Conservation (phyloP, 2,888 invertebrate genomes). For the Willowsia nigromaculata region DNA sequence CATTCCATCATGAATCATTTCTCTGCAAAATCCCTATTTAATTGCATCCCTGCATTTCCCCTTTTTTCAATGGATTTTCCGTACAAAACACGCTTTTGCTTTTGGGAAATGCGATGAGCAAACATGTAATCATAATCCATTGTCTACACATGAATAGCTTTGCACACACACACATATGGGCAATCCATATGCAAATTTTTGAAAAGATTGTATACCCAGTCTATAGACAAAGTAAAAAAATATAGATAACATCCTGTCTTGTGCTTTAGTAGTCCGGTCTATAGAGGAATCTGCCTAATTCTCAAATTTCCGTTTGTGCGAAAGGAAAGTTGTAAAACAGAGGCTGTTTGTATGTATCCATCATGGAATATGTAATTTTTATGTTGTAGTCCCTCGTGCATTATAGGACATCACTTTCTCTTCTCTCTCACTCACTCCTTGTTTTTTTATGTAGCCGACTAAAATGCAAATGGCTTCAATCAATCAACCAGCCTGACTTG, state of each 20-base stretch:
- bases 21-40: neutral
- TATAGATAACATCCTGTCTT: neutral
- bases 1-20: neutral
- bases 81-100: conserved; percentile 3
- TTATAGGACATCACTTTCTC: neutral
- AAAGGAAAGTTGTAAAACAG: neutral
- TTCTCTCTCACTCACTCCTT: no score
- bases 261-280: neutral
- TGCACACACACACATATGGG: neutral
- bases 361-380: no score
- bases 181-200: neutral
- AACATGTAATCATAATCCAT: conserved; percentile 40
- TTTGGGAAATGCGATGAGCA: conserved; percentile 9
- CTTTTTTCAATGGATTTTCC: no score
- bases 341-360: no score
- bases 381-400: neutral
- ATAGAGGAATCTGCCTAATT: conserved; percentile 36
- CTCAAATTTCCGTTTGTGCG: neutral
- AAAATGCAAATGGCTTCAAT: conserved; percentile 66
- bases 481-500: conserved; percentile 55
- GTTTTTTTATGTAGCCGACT: neutral
- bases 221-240: no score
- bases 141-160: neutral
- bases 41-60: no score
- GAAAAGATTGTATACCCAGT: no score